These are phyloP conservation scores for Falco peregrinus DNA, from an alignment of 2,797 vertebrate genomes.

Conservation along the genomic window DNA sequence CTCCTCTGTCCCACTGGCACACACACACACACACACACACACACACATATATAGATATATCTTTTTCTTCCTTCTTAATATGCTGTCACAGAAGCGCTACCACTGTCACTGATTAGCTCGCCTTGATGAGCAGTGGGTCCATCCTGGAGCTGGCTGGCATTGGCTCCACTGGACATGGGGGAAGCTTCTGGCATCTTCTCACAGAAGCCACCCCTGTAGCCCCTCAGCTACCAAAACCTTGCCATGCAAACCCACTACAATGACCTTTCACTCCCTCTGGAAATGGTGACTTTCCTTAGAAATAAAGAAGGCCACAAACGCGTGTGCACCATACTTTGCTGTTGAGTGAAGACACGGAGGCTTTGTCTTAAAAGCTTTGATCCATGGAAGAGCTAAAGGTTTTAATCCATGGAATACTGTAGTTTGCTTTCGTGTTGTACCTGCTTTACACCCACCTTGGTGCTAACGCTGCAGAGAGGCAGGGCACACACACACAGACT, in stretches of 20 bases:
- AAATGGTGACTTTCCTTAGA: background rate
- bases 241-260: background rate
- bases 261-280: background rate
- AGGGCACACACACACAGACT: background rate
- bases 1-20: background rate
- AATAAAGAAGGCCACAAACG: background rate
- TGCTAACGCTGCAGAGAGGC: background rate
- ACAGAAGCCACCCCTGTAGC: too few species aligned
- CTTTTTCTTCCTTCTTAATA: background rate
- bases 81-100: background rate
- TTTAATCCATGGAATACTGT: background rate
- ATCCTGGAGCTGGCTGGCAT: accelerated
- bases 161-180: accelerated
- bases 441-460: background rate
- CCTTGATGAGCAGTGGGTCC: accelerated
- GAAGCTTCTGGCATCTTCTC: background rate
- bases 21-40: too few species aligned
- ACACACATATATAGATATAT: too few species aligned
- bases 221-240: background rate
- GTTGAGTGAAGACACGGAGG: background rate
- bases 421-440: background rate
- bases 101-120: accelerated
- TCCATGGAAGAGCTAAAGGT: background rate
- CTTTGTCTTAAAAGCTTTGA: background rate
- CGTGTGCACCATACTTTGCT: accelerated